Conservation (phyloP, 2,113 vertebrate species). For the crab-eating macaque (Macaca fascicularis) region DNA sequence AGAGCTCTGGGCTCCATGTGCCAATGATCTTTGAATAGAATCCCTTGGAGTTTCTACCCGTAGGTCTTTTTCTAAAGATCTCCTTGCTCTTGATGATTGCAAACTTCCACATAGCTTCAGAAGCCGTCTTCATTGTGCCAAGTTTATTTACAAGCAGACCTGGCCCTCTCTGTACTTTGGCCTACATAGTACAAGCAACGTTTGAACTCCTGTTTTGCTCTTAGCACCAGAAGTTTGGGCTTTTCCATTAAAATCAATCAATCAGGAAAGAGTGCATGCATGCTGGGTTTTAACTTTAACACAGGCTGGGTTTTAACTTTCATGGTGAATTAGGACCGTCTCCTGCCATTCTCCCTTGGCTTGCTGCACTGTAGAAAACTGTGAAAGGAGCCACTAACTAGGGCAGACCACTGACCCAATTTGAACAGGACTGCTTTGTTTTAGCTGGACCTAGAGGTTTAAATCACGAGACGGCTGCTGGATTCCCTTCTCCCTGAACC, state of each 20-base stretch:
- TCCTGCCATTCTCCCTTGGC: constrained; percentile 9
- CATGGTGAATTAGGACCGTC: not conserved
- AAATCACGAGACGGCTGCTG: not conserved
- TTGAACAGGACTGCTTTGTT: constrained; percentile 62
- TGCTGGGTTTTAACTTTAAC: not conserved
- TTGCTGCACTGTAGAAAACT: not conserved
- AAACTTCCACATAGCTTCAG: not conserved
- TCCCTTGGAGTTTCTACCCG: not conserved
- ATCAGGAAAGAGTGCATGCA: not conserved
- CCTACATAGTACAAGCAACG: not conserved
- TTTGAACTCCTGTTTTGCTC: not conserved
- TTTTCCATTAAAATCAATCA: constrained; percentile 2
- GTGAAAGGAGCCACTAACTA: constrained; percentile 32
- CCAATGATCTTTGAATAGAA: not conserved
- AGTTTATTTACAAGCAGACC: not conserved
- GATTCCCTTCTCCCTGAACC: not conserved
- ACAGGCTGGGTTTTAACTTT: not conserved
- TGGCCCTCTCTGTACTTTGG: not conserved
- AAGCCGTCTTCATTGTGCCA: not conserved
- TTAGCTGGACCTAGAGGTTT: not conserved
- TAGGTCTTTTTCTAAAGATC: not conserved
- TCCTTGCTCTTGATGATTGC: not conserved
- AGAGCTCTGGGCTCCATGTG: not conserved
- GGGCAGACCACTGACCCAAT: constrained; percentile 34
- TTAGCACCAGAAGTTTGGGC: not conserved